phyloP scores from a whole-genome alignment of 2,797 vertebrate species.

The Propithecus perrieri region DNA sequence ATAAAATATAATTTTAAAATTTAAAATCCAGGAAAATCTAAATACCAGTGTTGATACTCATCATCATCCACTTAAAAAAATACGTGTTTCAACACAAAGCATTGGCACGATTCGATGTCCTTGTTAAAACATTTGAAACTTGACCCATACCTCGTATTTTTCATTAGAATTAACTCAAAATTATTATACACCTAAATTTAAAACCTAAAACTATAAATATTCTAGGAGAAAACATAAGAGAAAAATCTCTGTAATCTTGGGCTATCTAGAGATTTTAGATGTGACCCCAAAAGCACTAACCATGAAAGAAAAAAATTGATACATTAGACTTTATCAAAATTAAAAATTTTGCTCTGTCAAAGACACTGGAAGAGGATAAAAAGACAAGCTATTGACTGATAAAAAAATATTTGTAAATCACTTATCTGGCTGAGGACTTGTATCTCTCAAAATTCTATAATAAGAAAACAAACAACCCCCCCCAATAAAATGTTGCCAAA shows the following conservation, averaged over 20 bases:
- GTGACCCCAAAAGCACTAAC: background rate
- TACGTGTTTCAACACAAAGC: background rate
- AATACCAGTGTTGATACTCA: background rate
- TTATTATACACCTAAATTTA: background rate
- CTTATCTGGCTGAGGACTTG: background rate
- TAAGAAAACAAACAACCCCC: background rate
- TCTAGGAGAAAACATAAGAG: background rate
- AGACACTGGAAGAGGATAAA: background rate
- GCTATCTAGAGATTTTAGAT: slow-evolving; percentile 8
- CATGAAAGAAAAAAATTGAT: background rate
- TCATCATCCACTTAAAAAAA: background rate
- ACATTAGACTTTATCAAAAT: background rate
- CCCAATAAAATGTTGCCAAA: background rate
- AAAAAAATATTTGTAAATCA: slow-evolving; percentile 21
- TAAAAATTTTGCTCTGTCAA: background rate
- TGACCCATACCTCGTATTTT: background rate
- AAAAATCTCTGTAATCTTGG: background rate
- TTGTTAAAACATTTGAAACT: background rate
- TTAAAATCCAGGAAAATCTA: background rate
- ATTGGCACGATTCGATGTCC: background rate
- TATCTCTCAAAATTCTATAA: background rate
- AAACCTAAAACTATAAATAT: background rate
- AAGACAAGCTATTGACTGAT: background rate
- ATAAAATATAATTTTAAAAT: background rate
- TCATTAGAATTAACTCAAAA: slow-evolving; percentile 14